Evolutionary conservation across 2,113 vertebrate genomes (phyloP).

Genomic region (Candoia aspera): DNA sequence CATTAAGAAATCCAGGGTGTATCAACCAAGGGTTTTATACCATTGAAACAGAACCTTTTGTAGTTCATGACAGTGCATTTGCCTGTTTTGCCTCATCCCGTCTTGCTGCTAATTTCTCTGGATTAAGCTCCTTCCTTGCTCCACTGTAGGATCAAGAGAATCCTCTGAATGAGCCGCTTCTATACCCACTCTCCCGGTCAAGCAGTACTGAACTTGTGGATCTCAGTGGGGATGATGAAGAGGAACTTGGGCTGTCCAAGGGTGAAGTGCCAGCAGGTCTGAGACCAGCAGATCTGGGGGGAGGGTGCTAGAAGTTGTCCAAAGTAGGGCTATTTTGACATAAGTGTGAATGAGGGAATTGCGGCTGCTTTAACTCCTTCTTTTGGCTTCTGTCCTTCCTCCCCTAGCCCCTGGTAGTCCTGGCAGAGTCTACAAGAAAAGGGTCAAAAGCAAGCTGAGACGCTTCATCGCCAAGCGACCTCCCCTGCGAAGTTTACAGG

Average conservation of each 20-base stretch:
- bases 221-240: constrained; percentile 83
- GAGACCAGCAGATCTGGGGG: background rate
- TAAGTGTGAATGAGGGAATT: no score
- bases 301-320: background rate
- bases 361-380: constrained; percentile 44
- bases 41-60: background rate
- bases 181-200: constrained; percentile 75
- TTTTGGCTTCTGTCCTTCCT: constrained; percentile 69
- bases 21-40: background rate
- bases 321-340: background rate
- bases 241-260: constrained; percentile 43
- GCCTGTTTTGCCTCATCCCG: background rate
- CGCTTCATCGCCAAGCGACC: constrained; percentile 87
- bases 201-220: constrained; percentile 80
- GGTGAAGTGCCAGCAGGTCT: background rate
- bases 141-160: constrained; percentile 84
- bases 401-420: constrained; percentile 39
- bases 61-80: background rate
- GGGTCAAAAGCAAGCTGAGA: constrained; percentile 85
- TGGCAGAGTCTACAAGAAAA: constrained; percentile 79
- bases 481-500: constrained; percentile 86
- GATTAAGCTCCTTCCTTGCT: background rate
- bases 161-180: constrained; percentile 81
- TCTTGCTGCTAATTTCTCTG: fast-evolving
- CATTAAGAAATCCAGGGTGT: background rate